A percentile compares a stretch with the other conserved stretches of the same genome.
Conservation (phyloP, 1,140 invertebrate species). For the Drosophila mayri region DNA sequence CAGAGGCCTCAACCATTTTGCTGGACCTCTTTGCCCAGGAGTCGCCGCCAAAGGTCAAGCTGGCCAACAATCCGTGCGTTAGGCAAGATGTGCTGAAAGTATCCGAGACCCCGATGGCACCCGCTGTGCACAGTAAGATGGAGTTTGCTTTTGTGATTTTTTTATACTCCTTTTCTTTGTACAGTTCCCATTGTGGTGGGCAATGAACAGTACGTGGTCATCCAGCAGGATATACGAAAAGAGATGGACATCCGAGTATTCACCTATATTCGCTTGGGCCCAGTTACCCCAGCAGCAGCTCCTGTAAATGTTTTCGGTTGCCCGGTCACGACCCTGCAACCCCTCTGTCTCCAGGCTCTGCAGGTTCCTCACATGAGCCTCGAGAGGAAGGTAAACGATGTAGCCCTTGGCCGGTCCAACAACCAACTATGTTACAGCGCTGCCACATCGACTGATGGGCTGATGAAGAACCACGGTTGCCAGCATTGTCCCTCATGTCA, state of each 20-base stretch:
- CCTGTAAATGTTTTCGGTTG: not conserved
- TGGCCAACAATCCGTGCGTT: slow-evolving; percentile 31
- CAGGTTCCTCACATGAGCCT: not conserved
- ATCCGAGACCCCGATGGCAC: slow-evolving; percentile 56
- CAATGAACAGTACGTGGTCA: slow-evolving; percentile 55
- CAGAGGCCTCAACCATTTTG: not conserved
- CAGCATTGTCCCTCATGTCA: not conserved
- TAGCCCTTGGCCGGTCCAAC: slow-evolving; percentile 46
- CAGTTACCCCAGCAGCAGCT: not conserved
- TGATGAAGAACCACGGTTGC: not conserved
- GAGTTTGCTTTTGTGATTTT: too few relatives aligned
- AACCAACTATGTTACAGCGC: slow-evolving; percentile 27
- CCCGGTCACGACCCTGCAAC: not conserved
- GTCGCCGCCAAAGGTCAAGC: not conserved
- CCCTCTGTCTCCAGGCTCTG: not conserved
- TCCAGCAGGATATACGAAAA: slow-evolving; percentile 70
- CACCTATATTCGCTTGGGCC: slow-evolving; percentile 35
- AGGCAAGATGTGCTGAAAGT: slow-evolving; percentile 49
- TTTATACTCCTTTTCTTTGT: too few relatives aligned
- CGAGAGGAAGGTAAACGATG: not conserved
- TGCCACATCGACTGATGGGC: slow-evolving; percentile 41
- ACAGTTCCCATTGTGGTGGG: slow-evolving; percentile 68
- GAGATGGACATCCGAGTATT: slow-evolving; percentile 57
- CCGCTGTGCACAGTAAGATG: slow-evolving; percentile 54
- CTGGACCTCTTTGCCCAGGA: not conserved